phyloP scores from a whole-genome alignment of 2,113 vertebrate species.

The Gobio gobio region DNA sequence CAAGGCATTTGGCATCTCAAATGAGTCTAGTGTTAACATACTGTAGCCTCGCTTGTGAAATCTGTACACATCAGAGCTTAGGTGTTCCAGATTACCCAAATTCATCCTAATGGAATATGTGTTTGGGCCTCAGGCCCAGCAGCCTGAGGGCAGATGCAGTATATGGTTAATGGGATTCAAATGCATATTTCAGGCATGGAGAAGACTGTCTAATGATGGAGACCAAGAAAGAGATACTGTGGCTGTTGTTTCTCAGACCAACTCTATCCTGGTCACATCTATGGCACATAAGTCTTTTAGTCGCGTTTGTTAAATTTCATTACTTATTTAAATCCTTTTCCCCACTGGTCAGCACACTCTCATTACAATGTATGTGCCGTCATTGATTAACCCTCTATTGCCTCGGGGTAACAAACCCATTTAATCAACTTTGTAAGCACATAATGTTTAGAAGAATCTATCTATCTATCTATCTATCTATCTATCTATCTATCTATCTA shows the following conservation, averaged over 20 bases:
- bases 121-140: neutral
- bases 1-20: neutral
- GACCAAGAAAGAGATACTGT: neutral
- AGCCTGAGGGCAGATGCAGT: slow-evolving; percentile 9
- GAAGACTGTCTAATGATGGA: neutral
- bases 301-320: slow-evolving; percentile 3
- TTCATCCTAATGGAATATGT: slow-evolving; percentile 6
- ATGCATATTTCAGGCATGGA: neutral
- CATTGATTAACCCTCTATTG: slow-evolving; percentile 15
- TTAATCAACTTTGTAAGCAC: neutral
- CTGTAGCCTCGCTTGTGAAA: neutral
- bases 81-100: slow-evolving; percentile 5
- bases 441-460: neutral
- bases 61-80: neutral
- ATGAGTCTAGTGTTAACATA: neutral
- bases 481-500: neutral
- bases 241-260: neutral
- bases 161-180: neutral
- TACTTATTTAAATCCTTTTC: slow-evolving; percentile 8
- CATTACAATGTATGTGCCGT: neutral
- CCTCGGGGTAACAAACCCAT: neutral
- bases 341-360: neutral
- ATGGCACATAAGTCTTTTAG: neutral
- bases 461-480: neutral
- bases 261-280: neutral